Evolutionary conservation across 2,888 invertebrate genomes (phyloP).

Genomic region (Incurvaria masculella): DNA sequence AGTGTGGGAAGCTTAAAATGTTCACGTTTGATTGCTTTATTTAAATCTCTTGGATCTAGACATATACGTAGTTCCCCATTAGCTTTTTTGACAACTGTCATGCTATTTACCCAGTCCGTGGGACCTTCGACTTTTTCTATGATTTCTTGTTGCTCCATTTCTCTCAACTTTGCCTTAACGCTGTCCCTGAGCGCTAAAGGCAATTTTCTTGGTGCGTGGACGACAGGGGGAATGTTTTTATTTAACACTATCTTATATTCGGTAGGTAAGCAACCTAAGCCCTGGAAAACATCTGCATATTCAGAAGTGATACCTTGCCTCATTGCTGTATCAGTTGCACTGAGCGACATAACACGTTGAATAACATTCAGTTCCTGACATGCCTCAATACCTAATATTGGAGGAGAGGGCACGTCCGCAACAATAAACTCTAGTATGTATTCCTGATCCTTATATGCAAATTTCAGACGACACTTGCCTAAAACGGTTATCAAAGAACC

Average conservation of each 20-base stretch:
- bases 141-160: slow-evolving; percentile 9
- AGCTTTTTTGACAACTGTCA: slow-evolving; percentile 19
- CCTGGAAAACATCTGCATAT: slow-evolving; percentile 10
- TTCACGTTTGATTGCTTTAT: slow-evolving; percentile 12
- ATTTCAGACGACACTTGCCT: slow-evolving; percentile 6
- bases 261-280: slow-evolving; percentile 11
- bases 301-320: slow-evolving; percentile 4
- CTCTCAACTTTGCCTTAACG: slow-evolving; percentile 8
- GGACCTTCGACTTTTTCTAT: slow-evolving; percentile 11
- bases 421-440: background rate
- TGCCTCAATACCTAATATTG: background rate
- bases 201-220: slow-evolving; percentile 10
- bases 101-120: slow-evolving; percentile 18
- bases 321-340: background rate
- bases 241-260: slow-evolving; percentile 13
- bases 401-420: background rate
- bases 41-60: slow-evolving; percentile 12
- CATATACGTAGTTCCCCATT: slow-evolving; percentile 9
- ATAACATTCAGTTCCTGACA: slow-evolving; percentile 15
- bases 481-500: background rate
- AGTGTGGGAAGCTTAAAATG: slow-evolving; percentile 11
- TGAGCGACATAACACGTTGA: slow-evolving; percentile 8
- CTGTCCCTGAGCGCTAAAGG: slow-evolving; percentile 6
- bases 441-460: slow-evolving; percentile 1
- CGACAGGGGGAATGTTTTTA: slow-evolving; percentile 10